Evolutionary conservation across 2,797 vertebrate species (phyloP).

Genomic region (Clarias fuscus): DNA sequence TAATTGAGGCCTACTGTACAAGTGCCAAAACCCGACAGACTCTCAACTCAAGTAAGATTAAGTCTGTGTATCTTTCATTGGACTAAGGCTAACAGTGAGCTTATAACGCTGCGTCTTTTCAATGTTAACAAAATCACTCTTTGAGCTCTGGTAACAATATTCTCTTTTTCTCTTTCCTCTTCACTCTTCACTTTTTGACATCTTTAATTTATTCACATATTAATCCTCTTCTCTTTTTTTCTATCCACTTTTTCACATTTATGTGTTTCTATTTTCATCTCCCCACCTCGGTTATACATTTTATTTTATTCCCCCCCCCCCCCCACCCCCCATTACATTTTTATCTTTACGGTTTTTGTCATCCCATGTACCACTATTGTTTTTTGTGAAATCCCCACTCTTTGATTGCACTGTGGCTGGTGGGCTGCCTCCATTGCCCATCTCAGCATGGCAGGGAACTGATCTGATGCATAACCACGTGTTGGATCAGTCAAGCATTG

Average conservation of each 20-base stretch:
- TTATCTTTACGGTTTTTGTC: slow-evolving; percentile 53
- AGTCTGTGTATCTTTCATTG: slow-evolving; percentile 59
- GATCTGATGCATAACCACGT: slow-evolving; percentile 99
- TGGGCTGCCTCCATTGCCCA: slow-evolving; percentile 28
- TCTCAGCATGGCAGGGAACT: slow-evolving; percentile 97
- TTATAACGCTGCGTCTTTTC: slow-evolving; percentile 45
- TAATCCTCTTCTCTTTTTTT: slow-evolving; percentile 11
- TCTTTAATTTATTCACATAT: slow-evolving; percentile 70
- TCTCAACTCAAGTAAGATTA: slow-evolving; percentile 93
- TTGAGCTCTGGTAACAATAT: slow-evolving; percentile 77
- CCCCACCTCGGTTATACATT: slow-evolving; percentile 62
- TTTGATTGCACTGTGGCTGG: slow-evolving; percentile 38
- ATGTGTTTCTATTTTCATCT: slow-evolving; percentile 54
- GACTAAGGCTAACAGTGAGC: slow-evolving; percentile 34
- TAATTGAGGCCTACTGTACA: slow-evolving; percentile 97
- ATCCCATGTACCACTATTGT: slow-evolving; percentile 37
- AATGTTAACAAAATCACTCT: slow-evolving; percentile 34
- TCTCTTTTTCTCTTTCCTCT: slow-evolving; percentile 82
- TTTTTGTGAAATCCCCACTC: slow-evolving; percentile 57
- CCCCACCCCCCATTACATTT: neutral
- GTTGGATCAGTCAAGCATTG: slow-evolving; percentile 91
- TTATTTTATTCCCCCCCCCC: neutral
- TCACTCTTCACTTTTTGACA: slow-evolving; percentile 75
- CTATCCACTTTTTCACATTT: slow-evolving; percentile 4
- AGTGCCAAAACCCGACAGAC: slow-evolving; percentile 97